These are phyloP conservation scores for Odobenus rosmarus DNA, from an alignment of 2,113 vertebrate genomes.

Conservation along the genomic window DNA sequence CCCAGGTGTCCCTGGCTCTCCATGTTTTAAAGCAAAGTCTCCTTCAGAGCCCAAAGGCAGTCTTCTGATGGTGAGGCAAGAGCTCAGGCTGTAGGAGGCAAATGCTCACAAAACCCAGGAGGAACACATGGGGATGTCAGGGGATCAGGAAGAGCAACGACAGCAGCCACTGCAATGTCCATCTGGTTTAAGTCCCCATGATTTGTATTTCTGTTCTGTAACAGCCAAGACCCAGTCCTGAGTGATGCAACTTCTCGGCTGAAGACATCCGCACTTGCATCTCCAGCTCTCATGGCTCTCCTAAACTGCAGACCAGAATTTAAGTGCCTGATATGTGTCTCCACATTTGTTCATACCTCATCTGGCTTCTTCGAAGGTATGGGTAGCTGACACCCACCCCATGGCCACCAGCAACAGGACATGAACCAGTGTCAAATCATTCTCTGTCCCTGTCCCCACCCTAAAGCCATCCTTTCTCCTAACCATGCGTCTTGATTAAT, in stretches of 20 bases:
- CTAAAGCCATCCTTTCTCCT: background rate
- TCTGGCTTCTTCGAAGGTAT: background rate
- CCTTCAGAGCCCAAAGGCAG: background rate
- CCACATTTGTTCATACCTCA: background rate
- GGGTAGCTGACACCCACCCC: background rate
- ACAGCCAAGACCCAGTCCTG: background rate
- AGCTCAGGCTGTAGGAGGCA: too few species aligned
- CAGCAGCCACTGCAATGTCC: background rate
- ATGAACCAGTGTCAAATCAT: background rate
- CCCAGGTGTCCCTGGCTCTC: background rate
- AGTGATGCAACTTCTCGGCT: background rate
- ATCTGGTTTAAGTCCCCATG: background rate
- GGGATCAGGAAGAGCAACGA: accelerated
- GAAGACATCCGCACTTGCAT: background rate
- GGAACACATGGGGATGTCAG: background rate
- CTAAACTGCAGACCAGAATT: background rate
- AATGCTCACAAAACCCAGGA: background rate
- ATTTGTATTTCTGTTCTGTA: background rate
- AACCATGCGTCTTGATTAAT: background rate
- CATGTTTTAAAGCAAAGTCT: background rate
- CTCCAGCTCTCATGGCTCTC: background rate
- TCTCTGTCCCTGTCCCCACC: background rate
- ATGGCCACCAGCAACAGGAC: background rate
- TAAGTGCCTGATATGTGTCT: background rate
- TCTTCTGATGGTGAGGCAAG: background rate